Conservation (phyloP, 2,797 vertebrate species). For the Gallirallus australis region DNA sequence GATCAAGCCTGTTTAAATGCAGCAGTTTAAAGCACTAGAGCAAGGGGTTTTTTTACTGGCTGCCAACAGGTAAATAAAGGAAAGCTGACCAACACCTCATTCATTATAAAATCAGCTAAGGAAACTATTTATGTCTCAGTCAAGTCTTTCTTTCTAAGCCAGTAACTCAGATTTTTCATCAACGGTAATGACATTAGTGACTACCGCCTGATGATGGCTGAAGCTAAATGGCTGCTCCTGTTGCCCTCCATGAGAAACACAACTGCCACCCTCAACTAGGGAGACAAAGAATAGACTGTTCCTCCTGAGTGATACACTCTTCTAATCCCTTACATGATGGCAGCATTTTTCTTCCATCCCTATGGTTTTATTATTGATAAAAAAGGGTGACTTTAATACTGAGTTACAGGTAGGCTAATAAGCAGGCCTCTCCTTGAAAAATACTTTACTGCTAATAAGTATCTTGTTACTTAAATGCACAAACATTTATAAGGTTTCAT, state of each 20-base stretch:
- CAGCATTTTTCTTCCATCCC: background rate
- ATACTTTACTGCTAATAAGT: background rate
- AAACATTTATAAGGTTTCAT: background rate
- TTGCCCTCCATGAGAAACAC: background rate
- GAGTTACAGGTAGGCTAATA: background rate
- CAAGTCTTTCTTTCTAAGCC: background rate
- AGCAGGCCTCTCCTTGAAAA: background rate
- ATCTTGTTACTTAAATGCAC: background rate
- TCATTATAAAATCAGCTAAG: background rate
- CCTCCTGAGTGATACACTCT: rapidly evolving
- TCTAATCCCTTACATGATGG: background rate
- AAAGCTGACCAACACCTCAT: background rate
- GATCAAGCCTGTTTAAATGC: too few species aligned
- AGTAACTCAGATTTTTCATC: background rate
- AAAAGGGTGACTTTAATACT: background rate
- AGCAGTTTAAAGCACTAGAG: background rate
- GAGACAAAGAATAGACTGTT: background rate
- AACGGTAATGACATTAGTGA: rapidly evolving
- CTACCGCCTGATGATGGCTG: background rate
- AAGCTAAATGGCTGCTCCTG: background rate
- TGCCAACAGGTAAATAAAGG: background rate
- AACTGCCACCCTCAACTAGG: background rate
- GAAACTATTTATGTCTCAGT: background rate
- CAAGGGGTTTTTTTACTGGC: background rate
- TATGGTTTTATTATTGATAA: background rate